Conservation (phyloP, 1,140 invertebrate species). For the Drosophila seguyi region DNA sequence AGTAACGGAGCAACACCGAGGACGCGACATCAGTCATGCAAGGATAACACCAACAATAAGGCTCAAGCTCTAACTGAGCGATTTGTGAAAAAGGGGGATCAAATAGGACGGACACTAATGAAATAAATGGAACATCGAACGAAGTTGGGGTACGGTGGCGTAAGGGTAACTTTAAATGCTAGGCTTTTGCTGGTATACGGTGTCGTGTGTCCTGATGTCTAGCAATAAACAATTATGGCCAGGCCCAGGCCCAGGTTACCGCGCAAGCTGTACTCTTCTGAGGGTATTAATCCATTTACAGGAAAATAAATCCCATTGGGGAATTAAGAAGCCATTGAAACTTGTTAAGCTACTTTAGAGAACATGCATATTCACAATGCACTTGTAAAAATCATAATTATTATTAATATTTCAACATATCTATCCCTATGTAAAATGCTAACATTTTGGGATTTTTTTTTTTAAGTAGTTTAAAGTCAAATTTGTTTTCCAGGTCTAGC, state of each 20-base stretch:
- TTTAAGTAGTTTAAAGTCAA: too few species aligned
- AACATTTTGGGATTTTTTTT: too few species aligned
- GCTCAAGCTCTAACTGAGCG: constrained; percentile 41
- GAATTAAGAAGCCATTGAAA: constrained; percentile 57
- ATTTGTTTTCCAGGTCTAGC: too few species aligned
- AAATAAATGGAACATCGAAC: constrained; percentile 56
- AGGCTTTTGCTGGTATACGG: constrained; percentile 18
- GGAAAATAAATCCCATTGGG: constrained; percentile 53
- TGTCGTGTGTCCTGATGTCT: constrained; percentile 13
- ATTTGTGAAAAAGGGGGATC: constrained; percentile 30
- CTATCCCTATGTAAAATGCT: too few species aligned
- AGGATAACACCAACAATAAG: constrained; percentile 68
- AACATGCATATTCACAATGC: constrained; percentile 19
- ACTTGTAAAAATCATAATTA: constrained; percentile 2
- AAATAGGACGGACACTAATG: constrained; percentile 47
- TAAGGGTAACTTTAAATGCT: constrained; percentile 42
- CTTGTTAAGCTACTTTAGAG: constrained; percentile 35
- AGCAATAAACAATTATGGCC: constrained; percentile 25
- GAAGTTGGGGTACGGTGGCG: constrained; percentile 1
- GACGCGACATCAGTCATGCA: constrained; percentile 53
- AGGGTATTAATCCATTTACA: constrained; percentile 60
- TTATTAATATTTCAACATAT: background rate
- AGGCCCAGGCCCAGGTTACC: background rate
- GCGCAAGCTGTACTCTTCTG: constrained; percentile 16
- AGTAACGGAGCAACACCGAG: constrained; percentile 51